Conservation (phyloP, 2,888 invertebrate species). For the Prenolepis imparis region DNA sequence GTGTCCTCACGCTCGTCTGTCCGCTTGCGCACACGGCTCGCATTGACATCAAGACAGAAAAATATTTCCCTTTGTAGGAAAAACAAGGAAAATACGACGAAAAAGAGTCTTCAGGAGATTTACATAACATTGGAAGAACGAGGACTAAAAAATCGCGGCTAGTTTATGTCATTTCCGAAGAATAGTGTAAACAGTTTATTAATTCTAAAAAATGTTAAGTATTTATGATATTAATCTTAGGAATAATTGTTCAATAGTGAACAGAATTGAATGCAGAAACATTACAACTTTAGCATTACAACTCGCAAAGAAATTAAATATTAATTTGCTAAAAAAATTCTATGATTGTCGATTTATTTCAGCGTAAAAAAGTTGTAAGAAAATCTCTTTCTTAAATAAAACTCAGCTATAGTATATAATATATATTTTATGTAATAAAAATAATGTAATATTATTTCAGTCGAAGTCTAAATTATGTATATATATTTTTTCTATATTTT, state of each 20-base stretch:
- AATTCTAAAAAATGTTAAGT: not conserved
- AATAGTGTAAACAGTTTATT: not conserved
- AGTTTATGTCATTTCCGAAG: constrained; percentile 10
- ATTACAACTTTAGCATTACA: too few species aligned
- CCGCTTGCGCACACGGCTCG: constrained; percentile 43
- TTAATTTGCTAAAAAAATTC: not conserved
- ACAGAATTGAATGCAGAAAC: not conserved
- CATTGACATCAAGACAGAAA: constrained; percentile 36
- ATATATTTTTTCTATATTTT: not conserved
- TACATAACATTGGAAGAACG: constrained; percentile 32
- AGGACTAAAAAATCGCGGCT: not conserved
- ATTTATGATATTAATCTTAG: not conserved
- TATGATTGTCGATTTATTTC: not conserved
- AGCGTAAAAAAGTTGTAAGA: not conserved
- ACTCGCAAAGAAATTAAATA: not conserved
- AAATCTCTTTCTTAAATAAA: not conserved
- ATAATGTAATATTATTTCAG: not conserved
- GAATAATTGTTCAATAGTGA: not conserved
- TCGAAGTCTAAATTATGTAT: not conserved
- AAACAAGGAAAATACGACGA: constrained; percentile 18
- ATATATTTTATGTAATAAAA: not conserved
- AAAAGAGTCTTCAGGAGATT: constrained; percentile 15
- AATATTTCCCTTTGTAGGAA: constrained; percentile 41
- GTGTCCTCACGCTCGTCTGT: constrained; percentile 33
- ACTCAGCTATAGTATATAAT: not conserved